Evolutionary conservation across 2,113 vertebrate genomes (phyloP), one percentile per base, ranked within the genome.

Genomic region (Bufo gargarizans): DNA sequence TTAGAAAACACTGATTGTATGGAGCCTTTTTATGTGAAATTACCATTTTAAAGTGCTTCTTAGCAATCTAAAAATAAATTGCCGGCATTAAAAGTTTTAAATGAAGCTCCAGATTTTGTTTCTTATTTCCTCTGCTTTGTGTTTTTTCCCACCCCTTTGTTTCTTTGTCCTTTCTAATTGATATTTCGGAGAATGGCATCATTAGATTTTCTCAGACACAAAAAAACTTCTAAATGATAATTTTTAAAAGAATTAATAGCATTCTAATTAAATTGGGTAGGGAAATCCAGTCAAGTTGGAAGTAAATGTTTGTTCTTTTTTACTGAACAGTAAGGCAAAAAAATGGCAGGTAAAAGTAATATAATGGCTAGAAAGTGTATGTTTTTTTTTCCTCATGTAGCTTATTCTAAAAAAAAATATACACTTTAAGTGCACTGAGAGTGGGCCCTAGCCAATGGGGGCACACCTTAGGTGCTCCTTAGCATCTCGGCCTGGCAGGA

Each of bases 131-230:
- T 22, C 61, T 55, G 49, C 50, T 69, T 84, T 84, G 49, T 84
- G 63, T 20, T n/a, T 45, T 69, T 22, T 20, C n/a, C 77, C 33
- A 49, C 43, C 20, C 65, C 49, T 87, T 69, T 80, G 63, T 87
- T 78, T 45, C 20, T 69, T 87, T 80, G 77, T 87, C 63, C 50
- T 71, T n/a, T 20, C 61, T 80, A 87, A 81, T 87, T 87, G 86
- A 87, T 87, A 87, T 87, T 81, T 80, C 59, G 19, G 33, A 47
- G 55, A 67, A 86, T n/a, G 22, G n/a, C 47, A 86, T 86, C 74
- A 78, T 55, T 78, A 78, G 76, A 86, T 49, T 53, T 77, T 49
- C 10, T 61, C 19, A 77, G 59, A 78, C 56, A 47, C 43, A 65
- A 77, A 63, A 74, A 76, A 78, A 59, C 55, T 61, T 49, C 14